These are phyloP conservation scores for Toxotes jaculatrix DNA, from an alignment of 2,113 vertebrate genomes.

Conservation along the genomic window DNA sequence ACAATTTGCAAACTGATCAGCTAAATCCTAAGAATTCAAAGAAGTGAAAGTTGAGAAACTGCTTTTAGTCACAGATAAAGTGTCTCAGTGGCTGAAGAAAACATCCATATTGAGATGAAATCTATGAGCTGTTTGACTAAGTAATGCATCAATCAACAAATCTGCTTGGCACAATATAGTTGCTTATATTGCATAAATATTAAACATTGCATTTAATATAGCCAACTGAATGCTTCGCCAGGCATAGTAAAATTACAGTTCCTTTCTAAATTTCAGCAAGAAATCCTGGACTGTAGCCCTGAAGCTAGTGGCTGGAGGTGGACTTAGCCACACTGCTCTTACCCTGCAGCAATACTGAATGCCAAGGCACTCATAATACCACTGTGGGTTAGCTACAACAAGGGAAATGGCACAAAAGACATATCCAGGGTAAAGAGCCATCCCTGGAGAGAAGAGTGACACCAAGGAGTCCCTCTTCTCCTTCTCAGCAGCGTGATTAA, in stretches of 20 bases:
- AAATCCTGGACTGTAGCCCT: slow-evolving; percentile 23
- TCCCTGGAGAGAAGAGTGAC: slow-evolving; percentile 77
- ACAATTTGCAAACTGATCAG: too few species aligned
- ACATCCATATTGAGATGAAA: too few species aligned
- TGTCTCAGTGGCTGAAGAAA: too few species aligned
- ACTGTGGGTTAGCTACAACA: slow-evolving; percentile 61
- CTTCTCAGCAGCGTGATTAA: slow-evolving; percentile 79
- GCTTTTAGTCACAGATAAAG: too few species aligned
- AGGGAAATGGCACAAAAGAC: slow-evolving; percentile 70
- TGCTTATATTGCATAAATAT: neutral
- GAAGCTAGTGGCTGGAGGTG: slow-evolving; percentile 19
- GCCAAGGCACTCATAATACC: slow-evolving; percentile 36
- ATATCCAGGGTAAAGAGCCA: slow-evolving; percentile 66
- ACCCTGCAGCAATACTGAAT: slow-evolving; percentile 57
- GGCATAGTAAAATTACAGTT: neutral
- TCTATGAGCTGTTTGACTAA: too few species aligned
- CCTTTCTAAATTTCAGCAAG: slow-evolving; percentile 21
- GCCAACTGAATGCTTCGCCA: neutral
- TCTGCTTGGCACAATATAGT: neutral
- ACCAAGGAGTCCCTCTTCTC: slow-evolving; percentile 71
- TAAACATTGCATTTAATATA: neutral
- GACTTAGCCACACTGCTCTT: slow-evolving; percentile 33
- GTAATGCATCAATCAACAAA: neutral
- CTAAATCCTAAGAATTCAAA: neutral
- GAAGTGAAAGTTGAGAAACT: neutral